phyloP scores from a whole-genome alignment of 2,797 vertebrate genomes.

The Hybognathus amarus region DNA sequence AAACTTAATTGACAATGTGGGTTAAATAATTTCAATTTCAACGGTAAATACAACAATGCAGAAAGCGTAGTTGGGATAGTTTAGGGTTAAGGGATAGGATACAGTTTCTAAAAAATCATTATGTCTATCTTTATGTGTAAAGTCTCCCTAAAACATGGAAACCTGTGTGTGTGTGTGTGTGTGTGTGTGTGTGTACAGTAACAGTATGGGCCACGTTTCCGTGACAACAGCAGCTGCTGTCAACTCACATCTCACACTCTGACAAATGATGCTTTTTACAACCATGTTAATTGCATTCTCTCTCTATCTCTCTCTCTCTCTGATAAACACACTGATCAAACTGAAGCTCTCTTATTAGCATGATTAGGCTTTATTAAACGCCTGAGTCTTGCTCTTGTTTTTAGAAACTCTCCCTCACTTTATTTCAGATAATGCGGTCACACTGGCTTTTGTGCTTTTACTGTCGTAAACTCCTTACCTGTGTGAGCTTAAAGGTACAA shows the following conservation, averaged over 20 bases:
- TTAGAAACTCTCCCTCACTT: background rate
- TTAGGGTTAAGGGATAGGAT: no score
- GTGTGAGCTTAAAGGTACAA: background rate
- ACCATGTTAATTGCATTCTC: slow-evolving; percentile 81
- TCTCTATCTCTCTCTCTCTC: slow-evolving; percentile 8
- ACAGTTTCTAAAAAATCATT: no score
- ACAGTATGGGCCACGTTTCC: slow-evolving; percentile 69
- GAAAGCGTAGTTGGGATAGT: no score
- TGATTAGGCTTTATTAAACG: slow-evolving; percentile 83
- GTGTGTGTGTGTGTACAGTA: slow-evolving; percentile 31
- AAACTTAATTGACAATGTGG: no score
- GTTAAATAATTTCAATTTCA: no score
- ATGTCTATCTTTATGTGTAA: no score
- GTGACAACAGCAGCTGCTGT: slow-evolving; percentile 80
- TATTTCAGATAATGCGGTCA: background rate
- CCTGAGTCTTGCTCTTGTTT: slow-evolving; percentile 47
- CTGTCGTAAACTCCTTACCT: background rate
- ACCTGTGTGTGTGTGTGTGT: background rate
- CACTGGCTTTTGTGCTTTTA: background rate
- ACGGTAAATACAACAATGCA: no score
- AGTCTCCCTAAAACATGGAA: no score
- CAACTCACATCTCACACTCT: slow-evolving; percentile 76
- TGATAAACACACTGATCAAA: slow-evolving; percentile 84
- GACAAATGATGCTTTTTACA: slow-evolving; percentile 91
- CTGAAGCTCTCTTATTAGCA: slow-evolving; percentile 84